phyloP scores from a whole-genome alignment of 30 jellyfish, hydroid and myxozoan genomes.

The Aurelia coerulea region DNA sequence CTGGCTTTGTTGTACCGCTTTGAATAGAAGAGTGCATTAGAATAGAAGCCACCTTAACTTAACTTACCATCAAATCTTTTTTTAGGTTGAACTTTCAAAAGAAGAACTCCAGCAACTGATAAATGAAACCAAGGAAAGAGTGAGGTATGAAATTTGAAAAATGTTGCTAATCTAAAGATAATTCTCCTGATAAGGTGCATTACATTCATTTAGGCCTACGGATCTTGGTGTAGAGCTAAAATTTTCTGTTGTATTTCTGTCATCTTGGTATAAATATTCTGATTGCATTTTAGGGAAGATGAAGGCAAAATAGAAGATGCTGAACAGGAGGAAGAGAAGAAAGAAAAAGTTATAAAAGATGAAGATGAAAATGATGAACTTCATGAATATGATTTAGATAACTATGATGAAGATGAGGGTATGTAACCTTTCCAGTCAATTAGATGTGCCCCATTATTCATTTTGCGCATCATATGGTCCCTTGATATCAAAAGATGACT shows the following conservation, averaged over 20 bases:
- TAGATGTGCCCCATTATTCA: background rate
- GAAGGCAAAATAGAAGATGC: slow-evolving; percentile 27
- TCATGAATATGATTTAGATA: slow-evolving; percentile 82
- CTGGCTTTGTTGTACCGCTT: too few relatives aligned
- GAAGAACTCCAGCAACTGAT: slow-evolving; percentile 78
- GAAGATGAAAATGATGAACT: slow-evolving; percentile 78
- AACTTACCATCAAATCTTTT: too few relatives aligned
- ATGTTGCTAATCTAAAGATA: too few relatives aligned
- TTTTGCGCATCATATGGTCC: too few relatives aligned
- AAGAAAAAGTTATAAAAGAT: slow-evolving; percentile 5
- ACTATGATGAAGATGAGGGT: slow-evolving; percentile 87
- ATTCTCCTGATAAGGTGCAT: too few relatives aligned
- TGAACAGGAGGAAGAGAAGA: slow-evolving; percentile 28
- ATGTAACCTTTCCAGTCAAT: background rate
- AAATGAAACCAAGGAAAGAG: slow-evolving; percentile 75
- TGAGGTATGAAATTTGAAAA: slow-evolving; percentile 34
- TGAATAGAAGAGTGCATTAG: too few relatives aligned
- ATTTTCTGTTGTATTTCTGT: too few relatives aligned
- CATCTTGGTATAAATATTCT: too few relatives aligned
- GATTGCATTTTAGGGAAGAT: slow-evolving; percentile 47
- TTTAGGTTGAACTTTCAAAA: slow-evolving; percentile 74
- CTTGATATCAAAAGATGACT: too few relatives aligned
- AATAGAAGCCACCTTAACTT: too few relatives aligned
- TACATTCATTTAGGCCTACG: too few relatives aligned
- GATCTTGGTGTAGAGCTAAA: too few relatives aligned